Evolutionary conservation across 2,888 invertebrate genomes (phyloP).

Genomic region (Eristalis pertinax): DNA sequence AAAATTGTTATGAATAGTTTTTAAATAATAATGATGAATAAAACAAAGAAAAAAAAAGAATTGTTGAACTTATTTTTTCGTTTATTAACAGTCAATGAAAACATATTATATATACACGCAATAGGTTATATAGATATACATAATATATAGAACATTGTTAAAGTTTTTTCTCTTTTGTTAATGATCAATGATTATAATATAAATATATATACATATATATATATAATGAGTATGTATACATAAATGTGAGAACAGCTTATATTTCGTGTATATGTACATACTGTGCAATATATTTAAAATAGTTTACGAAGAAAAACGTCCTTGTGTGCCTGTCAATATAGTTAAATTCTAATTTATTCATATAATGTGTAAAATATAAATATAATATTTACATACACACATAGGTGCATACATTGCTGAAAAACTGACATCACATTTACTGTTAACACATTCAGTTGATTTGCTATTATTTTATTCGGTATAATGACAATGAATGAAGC

Average conservation of each 20-base stretch:
- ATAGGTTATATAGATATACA: conserved; percentile 22
- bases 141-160: conserved; percentile 45
- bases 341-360: conserved; percentile 26
- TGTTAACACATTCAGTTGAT: conserved; percentile 45
- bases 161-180: conserved; percentile 52
- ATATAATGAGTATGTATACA: conserved; percentile 25
- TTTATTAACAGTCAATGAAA: conserved; percentile 43
- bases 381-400: conserved; percentile 27
- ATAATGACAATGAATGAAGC: not conserved
- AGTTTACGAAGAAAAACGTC: conserved; percentile 48
- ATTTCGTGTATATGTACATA: conserved; percentile 11
- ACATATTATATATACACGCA: conserved; percentile 41
- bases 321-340: conserved; percentile 62
- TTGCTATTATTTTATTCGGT: not conserved
- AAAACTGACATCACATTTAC: conserved; percentile 62
- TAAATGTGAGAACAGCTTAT: not conserved
- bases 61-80: conserved; percentile 50
- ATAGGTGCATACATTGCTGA: conserved; percentile 63
- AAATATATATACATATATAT: conserved; percentile 27
- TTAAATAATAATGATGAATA: not conserved
- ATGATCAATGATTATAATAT: conserved; percentile 41
- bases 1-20: conserved; percentile 38
- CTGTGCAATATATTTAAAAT: conserved; percentile 62
- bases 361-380: conserved; percentile 51
- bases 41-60: not conserved